phyloP scores from a whole-genome alignment of 2,888 invertebrate genomes.

The Ryuthela nishihirai region DNA sequence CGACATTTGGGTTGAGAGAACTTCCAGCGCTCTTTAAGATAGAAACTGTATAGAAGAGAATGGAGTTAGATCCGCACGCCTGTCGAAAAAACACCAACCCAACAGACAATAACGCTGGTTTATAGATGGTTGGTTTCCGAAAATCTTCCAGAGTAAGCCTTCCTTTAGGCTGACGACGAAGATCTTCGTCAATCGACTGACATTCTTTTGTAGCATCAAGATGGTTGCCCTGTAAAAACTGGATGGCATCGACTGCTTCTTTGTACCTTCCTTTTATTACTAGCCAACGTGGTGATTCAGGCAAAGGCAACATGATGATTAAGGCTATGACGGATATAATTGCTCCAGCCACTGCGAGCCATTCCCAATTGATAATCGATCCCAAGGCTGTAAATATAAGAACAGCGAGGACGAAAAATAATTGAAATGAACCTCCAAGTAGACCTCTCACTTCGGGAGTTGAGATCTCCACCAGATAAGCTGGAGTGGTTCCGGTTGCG shows the following conservation, averaged over 20 bases:
- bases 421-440: constrained; percentile 38
- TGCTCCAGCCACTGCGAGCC: constrained; percentile 22
- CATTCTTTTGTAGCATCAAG: constrained; percentile 11
- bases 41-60: constrained; percentile 52
- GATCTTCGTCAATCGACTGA: constrained; percentile 10
- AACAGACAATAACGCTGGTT: constrained; percentile 48
- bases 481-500: constrained; percentile 39
- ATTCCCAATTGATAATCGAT: constrained; percentile 27
- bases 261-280: constrained; percentile 12
- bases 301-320: constrained; percentile 27
- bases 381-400: constrained; percentile 28
- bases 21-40: constrained; percentile 50
- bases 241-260: constrained; percentile 26
- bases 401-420: constrained; percentile 37
- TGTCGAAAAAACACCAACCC: constrained; percentile 52
- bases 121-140: constrained; percentile 46
- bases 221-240: constrained; percentile 17
- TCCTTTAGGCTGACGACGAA: background rate
- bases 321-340: constrained; percentile 9
- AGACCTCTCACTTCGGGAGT: constrained; percentile 34
- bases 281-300: constrained; percentile 41
- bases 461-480: constrained; percentile 40
- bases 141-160: constrained; percentile 11
- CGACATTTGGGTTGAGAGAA: constrained; percentile 40
- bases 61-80: constrained; percentile 52